Conservation (phyloP, 2,797 vertebrate species). For the Knipowitschia caucasica region DNA sequence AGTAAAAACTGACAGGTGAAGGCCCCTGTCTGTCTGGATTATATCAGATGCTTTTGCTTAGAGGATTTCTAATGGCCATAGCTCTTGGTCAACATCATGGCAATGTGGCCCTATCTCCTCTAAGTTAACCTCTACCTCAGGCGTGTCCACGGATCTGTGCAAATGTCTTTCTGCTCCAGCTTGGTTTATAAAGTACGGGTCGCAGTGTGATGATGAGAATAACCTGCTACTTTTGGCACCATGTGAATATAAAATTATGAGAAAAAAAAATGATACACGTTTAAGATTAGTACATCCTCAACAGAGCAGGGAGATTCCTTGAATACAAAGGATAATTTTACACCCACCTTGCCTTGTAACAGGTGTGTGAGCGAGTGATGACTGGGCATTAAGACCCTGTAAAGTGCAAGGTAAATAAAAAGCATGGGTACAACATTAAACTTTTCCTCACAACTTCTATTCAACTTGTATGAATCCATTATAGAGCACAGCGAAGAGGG, state of each 20-base stretch:
- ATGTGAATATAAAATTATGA: neutral
- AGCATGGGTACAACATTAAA: too few species aligned
- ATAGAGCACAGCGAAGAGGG: too few species aligned
- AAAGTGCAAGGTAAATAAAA: too few species aligned
- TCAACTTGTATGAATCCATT: too few species aligned
- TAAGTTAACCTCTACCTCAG: neutral
- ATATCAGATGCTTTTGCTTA: slow-evolving; percentile 9
- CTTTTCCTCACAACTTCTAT: too few species aligned
- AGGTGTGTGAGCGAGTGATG: too few species aligned
- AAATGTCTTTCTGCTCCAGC: neutral
- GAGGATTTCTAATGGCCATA: neutral
- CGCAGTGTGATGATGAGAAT: slow-evolving; percentile 12
- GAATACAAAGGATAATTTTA: too few species aligned
- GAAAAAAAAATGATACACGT: neutral
- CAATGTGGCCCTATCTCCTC: neutral
- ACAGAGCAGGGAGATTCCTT: too few species aligned
- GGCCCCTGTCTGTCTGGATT: slow-evolving; percentile 25
- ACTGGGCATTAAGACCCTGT: too few species aligned
- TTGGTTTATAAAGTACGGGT: slow-evolving; percentile 1
- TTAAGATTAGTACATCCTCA: too few species aligned
- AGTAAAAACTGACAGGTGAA: slow-evolving; percentile 35
- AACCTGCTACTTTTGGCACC: slow-evolving; percentile 1
- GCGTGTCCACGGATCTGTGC: neutral
- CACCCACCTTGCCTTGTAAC: too few species aligned
- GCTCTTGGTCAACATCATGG: slow-evolving; percentile 5